Percentiles rank a stretch among this genome's conserved stretches.
phyloP scores from a whole-genome alignment of 2,888 invertebrate genomes.

The Rhagonycha lutea region DNA sequence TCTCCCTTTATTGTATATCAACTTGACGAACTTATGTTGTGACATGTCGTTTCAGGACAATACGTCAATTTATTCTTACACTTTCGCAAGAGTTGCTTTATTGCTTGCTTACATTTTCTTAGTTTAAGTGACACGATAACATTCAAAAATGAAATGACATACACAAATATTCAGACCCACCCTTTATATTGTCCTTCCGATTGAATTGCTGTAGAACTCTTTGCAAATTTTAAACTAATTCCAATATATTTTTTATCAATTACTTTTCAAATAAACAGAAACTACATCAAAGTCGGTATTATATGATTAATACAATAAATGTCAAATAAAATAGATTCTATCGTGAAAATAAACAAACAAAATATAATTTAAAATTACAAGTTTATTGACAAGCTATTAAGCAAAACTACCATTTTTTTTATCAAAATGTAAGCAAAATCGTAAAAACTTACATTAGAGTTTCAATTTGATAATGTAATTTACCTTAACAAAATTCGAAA shows the following conservation, averaged over 20 bases:
- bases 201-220: not conserved
- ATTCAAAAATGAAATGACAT: not conserved
- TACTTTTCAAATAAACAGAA: not conserved
- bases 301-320: not conserved
- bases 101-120: not conserved
- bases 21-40: slow-evolving; percentile 25
- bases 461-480: too few species aligned
- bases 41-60: slow-evolving; percentile 22
- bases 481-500: too few species aligned
- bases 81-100: not conserved
- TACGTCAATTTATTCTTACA: slow-evolving; percentile 12
- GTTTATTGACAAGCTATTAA: not conserved
- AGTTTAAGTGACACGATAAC: not conserved
- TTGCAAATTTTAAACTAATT: not conserved
- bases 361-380: not conserved
- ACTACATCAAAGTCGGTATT: not conserved
- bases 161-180: not conserved
- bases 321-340: not conserved
- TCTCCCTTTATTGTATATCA: slow-evolving; percentile 25
- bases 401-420: not conserved
- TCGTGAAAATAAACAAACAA: not conserved
- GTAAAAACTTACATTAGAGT: not conserved
- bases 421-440: not conserved
- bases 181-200: not conserved
- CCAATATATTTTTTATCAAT: not conserved